These are phyloP conservation scores for Eupleurogrammus muticus DNA, from an alignment of 2,797 vertebrate species.

Conservation along the genomic window DNA sequence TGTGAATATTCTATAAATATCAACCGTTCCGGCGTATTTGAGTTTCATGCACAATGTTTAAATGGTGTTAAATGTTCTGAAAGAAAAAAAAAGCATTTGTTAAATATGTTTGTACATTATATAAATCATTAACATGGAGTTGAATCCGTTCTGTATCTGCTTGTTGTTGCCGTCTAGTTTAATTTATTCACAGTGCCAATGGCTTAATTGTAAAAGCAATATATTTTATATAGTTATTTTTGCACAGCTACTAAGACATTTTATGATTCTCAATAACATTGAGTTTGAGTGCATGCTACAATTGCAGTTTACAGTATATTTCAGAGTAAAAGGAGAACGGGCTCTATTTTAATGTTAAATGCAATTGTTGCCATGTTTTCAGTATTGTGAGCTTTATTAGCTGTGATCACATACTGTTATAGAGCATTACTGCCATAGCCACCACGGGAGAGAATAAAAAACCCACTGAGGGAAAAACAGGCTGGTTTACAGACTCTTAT, in stretches of 20 bases:
- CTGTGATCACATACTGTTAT: constrained; percentile 84
- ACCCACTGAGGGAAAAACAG: constrained; percentile 68
- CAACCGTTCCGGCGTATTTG: constrained; percentile 80
- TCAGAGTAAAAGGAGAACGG: constrained; percentile 72
- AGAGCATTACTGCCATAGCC: constrained; percentile 82
- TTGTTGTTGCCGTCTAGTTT: constrained; percentile 90
- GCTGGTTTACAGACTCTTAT: constrained; percentile 40
- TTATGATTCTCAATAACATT: constrained; percentile 80
- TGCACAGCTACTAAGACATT: constrained; percentile 97
- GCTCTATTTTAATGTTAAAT: constrained; percentile 83
- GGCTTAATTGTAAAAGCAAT: constrained; percentile 93
- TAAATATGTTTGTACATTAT: constrained; percentile 86
- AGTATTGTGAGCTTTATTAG: constrained; percentile 87
- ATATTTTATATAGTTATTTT: constrained; percentile 97
- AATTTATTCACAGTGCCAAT: constrained; percentile 94
- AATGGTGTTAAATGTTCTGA: constrained; percentile 75
- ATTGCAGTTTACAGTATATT: constrained; percentile 82
- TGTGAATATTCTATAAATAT: constrained; percentile 82
- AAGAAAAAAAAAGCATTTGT: constrained; percentile 69
- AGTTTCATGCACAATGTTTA: constrained; percentile 81
- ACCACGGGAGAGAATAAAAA: constrained; percentile 81
- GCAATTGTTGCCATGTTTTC: constrained; percentile 84
- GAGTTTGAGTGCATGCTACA: constrained; percentile 82
- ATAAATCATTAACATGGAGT: constrained; percentile 84
- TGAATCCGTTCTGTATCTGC: constrained; percentile 83